phyloP scores from a whole-genome alignment of 2,797 vertebrate genomes.

The Thamnophis elegans region DNA sequence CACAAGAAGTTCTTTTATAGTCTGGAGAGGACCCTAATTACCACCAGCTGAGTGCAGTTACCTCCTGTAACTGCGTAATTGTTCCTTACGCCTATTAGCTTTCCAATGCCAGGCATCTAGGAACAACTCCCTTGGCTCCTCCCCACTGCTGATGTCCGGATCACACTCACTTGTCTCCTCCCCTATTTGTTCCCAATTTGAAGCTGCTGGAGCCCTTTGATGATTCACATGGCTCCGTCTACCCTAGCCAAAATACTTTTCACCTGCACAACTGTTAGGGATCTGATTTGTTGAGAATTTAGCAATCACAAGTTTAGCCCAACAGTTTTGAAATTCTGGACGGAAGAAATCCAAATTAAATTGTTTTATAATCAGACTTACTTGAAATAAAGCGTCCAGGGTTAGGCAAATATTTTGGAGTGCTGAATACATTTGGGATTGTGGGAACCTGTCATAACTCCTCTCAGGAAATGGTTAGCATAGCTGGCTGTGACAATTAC shows the following conservation, averaged over 20 bases:
- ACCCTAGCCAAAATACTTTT: background rate
- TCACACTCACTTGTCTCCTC: no score
- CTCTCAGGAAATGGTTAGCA: background rate
- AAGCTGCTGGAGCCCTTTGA: background rate
- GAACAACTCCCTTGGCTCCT: no score
- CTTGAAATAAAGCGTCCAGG: background rate
- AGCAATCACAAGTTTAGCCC: background rate
- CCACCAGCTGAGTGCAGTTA: no score
- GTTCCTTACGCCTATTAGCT: no score
- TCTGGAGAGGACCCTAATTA: no score
- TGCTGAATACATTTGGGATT: background rate
- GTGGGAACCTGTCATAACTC: background rate
- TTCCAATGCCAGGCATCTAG: no score
- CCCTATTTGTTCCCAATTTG: no score
- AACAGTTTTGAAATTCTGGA: background rate
- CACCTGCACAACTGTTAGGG: background rate
- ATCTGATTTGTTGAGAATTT: background rate
- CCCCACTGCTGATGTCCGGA: no score
- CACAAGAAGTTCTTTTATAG: no score
- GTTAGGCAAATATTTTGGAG: background rate
- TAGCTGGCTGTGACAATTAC: background rate
- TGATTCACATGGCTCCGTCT: background rate
- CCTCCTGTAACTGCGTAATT: no score
- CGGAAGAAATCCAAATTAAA: background rate
- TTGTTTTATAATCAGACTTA: background rate